Base-by-base conservation (phyloP, 2,113 vertebrate genomes). In the Taxidea taxus region DNA sequence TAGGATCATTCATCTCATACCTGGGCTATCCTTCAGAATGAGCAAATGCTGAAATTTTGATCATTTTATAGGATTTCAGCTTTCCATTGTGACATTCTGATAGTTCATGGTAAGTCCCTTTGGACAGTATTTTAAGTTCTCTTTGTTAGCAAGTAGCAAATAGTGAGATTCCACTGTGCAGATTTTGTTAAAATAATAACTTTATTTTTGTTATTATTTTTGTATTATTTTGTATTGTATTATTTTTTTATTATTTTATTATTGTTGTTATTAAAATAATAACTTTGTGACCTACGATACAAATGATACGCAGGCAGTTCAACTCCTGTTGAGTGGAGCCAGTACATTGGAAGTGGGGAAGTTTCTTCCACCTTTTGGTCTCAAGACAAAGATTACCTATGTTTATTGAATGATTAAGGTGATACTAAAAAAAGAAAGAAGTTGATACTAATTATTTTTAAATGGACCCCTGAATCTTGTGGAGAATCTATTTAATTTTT, bases 141-240 rank as follows among this genome's bases (percentile, higher is more conserved):
- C 25, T 74, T 97, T 82, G 82, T 92, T 96, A 92, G 64, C 29
- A 66, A 77, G 83, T 93, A 95, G 56, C 91, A 91, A 88, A 93
- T 85, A 88, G 60, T 92, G 47, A 96, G 88, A 21, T 66, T 47
- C 93, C 60, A 94, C 34, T 47, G 75, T n/a, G 25, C 13, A 62
- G 34, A 27, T 74, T 96, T 60, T 94, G 62, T 44, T 83, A 78
- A 95, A 97, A 88, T 92, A 90, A 60, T 90, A 92, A 60, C 62
- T n/a, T n/a, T 51, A 51, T 16, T 51, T 51, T 51, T 51, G 51
- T 51, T 51, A 51, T 51, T 51, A 51, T 18, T 51, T 51, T 51
- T 51, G 5, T 18, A 51, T 16, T 51, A 51, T 51, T 51, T 51
- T 51, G 49, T 51, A 51, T 51, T 51, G 15, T 16, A 51, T 51